A percentile compares a stretch with the other conserved stretches of the same genome.
Evolutionary conservation across 2,888 invertebrate genomes (phyloP).

Genomic region (Fragum sueziense): DNA sequence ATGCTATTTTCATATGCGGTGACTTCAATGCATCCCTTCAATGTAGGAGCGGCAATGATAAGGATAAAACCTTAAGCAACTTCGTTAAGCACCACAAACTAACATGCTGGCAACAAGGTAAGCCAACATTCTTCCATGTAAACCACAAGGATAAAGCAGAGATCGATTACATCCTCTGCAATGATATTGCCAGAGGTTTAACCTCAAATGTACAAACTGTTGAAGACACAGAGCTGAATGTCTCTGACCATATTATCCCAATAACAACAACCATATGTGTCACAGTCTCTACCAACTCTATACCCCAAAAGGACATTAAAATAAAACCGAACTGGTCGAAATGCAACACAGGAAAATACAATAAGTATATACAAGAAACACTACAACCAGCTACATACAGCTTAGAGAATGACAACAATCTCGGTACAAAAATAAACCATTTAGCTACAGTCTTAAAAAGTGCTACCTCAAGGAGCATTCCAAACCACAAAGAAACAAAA

Average conservation of each 20-base stretch:
- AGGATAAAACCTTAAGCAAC: background rate
- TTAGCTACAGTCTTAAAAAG: too few relatives aligned
- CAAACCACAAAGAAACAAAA: too few relatives aligned
- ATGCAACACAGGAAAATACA: background rate
- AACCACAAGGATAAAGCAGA: background rate
- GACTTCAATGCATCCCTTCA: conserved; percentile 3
- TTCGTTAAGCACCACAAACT: background rate
- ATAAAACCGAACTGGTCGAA: background rate
- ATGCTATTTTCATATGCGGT: conserved; percentile 2
- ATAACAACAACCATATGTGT: background rate
- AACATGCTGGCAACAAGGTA: background rate
- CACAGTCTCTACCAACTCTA: too few relatives aligned
- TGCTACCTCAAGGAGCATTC: too few relatives aligned
- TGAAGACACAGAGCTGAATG: background rate
- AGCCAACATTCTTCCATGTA: background rate
- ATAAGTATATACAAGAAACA: background rate
- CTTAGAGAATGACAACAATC: too few relatives aligned
- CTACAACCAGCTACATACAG: too few relatives aligned
- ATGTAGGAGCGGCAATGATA: background rate
- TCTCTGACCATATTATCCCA: background rate
- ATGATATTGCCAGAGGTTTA: too few relatives aligned
- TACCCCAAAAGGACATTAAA: too few relatives aligned
- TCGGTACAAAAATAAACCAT: too few relatives aligned
- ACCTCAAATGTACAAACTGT: background rate
- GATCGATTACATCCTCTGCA: too few relatives aligned